Conservation (phyloP, 2,797 vertebrate species). For the Anisognathus igniventris region DNA sequence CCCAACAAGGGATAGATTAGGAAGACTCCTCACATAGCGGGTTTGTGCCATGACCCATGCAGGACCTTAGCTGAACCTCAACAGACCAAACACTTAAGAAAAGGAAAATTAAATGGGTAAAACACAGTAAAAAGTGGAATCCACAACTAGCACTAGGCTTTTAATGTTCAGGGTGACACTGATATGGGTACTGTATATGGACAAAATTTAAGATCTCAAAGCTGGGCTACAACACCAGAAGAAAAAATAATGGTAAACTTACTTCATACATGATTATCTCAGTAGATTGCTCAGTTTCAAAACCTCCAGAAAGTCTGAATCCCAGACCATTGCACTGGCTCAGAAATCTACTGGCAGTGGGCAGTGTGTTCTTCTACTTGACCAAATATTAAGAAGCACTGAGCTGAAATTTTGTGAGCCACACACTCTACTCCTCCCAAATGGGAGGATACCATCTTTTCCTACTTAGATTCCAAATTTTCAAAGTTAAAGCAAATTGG, state of each 20-base stretch:
- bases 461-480: not conserved
- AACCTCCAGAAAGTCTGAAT: not conserved
- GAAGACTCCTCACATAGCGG: not conserved
- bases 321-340: not conserved
- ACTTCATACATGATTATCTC: not conserved
- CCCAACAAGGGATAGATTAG: not conserved
- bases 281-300: not conserved
- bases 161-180: not conserved
- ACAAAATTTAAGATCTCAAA: not conserved
- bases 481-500: not conserved
- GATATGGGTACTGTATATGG: rapidly evolving
- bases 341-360: not conserved
- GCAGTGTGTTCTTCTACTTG: not conserved
- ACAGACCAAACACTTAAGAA: not conserved
- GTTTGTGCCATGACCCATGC: not conserved
- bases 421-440: not conserved
- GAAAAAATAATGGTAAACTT: not conserved
- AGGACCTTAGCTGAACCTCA: not conserved
- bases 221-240: not conserved
- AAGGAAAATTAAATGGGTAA: not conserved
- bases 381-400: no score
- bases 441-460: not conserved
- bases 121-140: not conserved
- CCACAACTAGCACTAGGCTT: rapidly evolving
- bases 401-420: not conserved